phyloP scores from a whole-genome alignment of 2,888 invertebrate genomes.

The Catocala sponsa region DNA sequence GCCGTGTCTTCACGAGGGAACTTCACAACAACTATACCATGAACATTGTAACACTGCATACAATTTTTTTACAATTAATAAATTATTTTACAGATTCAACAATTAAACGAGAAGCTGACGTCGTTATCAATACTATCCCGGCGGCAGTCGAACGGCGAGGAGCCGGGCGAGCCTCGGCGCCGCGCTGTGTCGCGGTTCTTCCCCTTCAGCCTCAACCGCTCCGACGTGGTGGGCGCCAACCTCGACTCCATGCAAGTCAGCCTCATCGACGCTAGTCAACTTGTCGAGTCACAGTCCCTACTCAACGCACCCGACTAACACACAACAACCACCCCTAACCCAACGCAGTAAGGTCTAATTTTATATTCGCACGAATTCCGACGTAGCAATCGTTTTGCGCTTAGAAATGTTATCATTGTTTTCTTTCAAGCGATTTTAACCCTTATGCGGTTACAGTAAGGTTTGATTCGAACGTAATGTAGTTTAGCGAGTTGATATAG shows the following conservation, averaged over 20 bases:
- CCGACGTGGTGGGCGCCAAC: constrained; percentile 48
- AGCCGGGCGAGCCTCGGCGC: constrained; percentile 27
- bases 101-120: constrained; percentile 71
- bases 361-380: background rate
- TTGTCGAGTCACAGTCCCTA: constrained; percentile 91
- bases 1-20: too few species aligned
- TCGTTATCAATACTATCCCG: constrained; percentile 70
- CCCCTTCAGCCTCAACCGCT: constrained; percentile 73
- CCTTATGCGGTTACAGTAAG: background rate
- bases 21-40: too few species aligned
- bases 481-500: constrained; percentile 8
- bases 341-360: constrained; percentile 1
- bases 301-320: constrained; percentile 90
- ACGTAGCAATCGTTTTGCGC: constrained; percentile 8
- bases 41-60: too few species aligned
- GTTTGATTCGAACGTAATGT: constrained; percentile 10
- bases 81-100: constrained; percentile 67
- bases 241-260: constrained; percentile 86
- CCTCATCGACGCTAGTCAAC: constrained; percentile 89
- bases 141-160: constrained; percentile 64
- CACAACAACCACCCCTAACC: constrained; percentile 36
- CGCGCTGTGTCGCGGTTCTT: constrained; percentile 73
- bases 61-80: too few species aligned
- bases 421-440: background rate
- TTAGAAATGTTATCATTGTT: background rate